Conservation (phyloP, 2,888 invertebrate genomes). For the Lepidocyrtoides sp. region DNA sequence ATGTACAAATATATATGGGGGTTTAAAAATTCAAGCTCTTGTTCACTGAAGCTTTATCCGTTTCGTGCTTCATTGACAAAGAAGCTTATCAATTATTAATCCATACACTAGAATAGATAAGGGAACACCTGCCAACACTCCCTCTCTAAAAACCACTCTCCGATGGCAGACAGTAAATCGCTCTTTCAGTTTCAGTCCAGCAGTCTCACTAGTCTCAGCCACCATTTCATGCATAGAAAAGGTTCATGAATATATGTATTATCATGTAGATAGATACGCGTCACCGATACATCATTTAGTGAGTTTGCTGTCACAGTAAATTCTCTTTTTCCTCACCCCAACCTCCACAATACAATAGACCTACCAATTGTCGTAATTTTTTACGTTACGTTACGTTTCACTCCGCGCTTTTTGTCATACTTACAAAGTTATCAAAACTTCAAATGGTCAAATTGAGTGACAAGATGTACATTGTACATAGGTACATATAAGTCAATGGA, state of each 20-base stretch:
- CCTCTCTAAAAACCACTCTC: not conserved
- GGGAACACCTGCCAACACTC: slow-evolving; percentile 47
- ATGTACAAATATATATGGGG: too few relatives aligned
- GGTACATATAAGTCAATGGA: not conserved
- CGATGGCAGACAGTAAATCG: not conserved
- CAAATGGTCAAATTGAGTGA: not conserved
- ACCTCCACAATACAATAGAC: not conserved
- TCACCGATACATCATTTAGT: slow-evolving; percentile 20
- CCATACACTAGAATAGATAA: not conserved
- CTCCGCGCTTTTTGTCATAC: not conserved
- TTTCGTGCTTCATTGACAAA: not conserved
- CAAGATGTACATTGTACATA: not conserved
- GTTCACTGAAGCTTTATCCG: not conserved
- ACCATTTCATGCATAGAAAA: not conserved
- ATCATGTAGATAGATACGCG: not conserved
- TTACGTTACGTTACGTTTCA: not conserved
- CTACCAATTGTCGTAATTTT: not conserved
- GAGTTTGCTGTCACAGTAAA: slow-evolving; percentile 7
- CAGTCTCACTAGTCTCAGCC: not conserved
- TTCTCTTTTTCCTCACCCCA: slow-evolving; percentile 23
- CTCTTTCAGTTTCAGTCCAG: not conserved
- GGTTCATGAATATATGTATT: not conserved
- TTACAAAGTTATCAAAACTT: not conserved
- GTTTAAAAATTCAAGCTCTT: not conserved
- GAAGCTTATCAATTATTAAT: not conserved